Evolutionary conservation across 2,797 vertebrate genomes (phyloP).

Genomic region (Sebastes elongatus): DNA sequence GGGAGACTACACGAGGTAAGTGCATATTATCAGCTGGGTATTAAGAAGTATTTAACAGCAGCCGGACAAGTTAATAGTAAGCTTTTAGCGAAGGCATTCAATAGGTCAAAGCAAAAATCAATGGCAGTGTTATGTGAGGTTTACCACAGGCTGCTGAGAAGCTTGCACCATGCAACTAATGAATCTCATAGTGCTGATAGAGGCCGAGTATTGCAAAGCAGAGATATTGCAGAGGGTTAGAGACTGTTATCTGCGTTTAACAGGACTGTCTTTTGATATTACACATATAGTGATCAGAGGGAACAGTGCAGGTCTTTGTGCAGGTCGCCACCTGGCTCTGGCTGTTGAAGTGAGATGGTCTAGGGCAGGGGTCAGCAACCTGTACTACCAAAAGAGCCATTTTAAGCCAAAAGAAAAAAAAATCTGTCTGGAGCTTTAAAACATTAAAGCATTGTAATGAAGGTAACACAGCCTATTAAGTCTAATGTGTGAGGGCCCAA

Average conservation of each 20-base stretch:
- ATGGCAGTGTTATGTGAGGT: slow-evolving; percentile 64
- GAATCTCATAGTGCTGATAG: slow-evolving; percentile 65
- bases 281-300: slow-evolving; percentile 1
- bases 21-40: slow-evolving; percentile 24
- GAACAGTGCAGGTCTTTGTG: slow-evolving; percentile 21
- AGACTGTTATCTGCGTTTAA: background rate
- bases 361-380: too few species aligned
- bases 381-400: too few species aligned
- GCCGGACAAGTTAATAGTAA: slow-evolving; percentile 54
- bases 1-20: slow-evolving; percentile 90
- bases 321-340: slow-evolving; percentile 27
- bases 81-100: slow-evolving; percentile 55
- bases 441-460: too few species aligned
- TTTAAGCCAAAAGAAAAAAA: too few species aligned
- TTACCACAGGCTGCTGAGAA: slow-evolving; percentile 51
- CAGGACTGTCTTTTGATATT: slow-evolving; percentile 1
- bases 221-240: background rate
- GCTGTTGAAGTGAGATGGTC: background rate
- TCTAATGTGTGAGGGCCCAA: too few species aligned
- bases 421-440: too few species aligned
- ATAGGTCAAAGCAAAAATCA: slow-evolving; percentile 73
- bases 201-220: slow-evolving; percentile 17
- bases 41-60: slow-evolving; percentile 63
- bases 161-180: slow-evolving; percentile 71
- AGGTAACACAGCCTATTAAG: too few species aligned